Evolutionary conservation across 2,113 vertebrate species (phyloP).

Genomic region (Sarotherodon lohbergeri): DNA sequence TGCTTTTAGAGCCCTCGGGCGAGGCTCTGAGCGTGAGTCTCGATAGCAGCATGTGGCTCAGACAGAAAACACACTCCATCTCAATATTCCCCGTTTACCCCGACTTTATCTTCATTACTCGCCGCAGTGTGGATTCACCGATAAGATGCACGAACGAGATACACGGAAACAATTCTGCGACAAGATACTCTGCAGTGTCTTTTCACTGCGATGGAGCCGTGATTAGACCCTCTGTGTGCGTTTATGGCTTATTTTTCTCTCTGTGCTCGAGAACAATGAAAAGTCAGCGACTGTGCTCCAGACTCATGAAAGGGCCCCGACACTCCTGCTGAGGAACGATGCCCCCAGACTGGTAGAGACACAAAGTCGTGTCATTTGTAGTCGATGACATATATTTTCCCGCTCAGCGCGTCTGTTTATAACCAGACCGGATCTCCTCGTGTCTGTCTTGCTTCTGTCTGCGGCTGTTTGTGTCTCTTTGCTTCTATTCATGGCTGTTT

Average conservation of each 20-base stretch:
- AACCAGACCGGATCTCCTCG: background rate
- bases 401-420: background rate
- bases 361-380: background rate
- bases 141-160: background rate
- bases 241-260: background rate
- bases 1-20: background rate
- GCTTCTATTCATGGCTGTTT: background rate
- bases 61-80: background rate
- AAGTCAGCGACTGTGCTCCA: background rate
- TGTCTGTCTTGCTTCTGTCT: background rate
- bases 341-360: background rate
- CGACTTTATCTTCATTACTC: conserved; percentile 1
- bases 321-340: background rate
- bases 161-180: background rate
- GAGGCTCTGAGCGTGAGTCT: background rate
- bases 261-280: background rate
- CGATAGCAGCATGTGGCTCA: background rate
- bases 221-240: background rate
- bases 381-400: background rate
- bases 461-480: background rate
- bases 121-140: background rate
- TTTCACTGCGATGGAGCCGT: background rate
- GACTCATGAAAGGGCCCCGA: background rate
- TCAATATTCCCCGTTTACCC: background rate
- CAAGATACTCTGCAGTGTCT: background rate